Evolutionary conservation across 1,140 invertebrate species (phyloP).

Genomic region (Eumaeus atala): DNA sequence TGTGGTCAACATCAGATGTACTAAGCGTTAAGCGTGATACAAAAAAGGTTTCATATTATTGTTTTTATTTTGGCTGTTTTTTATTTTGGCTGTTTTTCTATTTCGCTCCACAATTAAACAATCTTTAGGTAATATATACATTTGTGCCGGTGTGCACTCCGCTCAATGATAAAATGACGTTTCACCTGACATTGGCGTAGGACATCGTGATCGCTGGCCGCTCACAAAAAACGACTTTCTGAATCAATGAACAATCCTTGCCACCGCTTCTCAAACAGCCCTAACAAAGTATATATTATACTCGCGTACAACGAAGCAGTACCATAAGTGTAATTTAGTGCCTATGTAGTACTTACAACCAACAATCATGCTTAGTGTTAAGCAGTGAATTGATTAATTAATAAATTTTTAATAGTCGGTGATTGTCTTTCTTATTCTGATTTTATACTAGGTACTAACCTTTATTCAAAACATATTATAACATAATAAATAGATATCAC

Average conservation of each 20-base stretch:
- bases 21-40: no score
- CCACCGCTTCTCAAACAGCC: constrained; percentile 29
- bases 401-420: no score
- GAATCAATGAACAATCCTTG: constrained; percentile 44
- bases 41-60: no score
- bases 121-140: not conserved
- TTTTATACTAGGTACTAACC: no score
- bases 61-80: not conserved
- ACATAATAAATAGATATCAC: no score
- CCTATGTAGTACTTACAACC: no score
- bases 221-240: constrained; percentile 36
- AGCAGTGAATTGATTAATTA: not conserved
- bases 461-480: no score
- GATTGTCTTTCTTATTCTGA: no score
- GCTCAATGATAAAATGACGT: constrained; percentile 19
- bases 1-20: no score
- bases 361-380: not conserved
- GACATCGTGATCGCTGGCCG: constrained; percentile 19
- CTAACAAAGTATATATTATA: not conserved
- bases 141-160: not conserved
- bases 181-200: constrained; percentile 27
- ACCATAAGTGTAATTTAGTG: no score
- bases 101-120: not conserved
- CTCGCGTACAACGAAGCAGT: not conserved
- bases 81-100: not conserved